Evolutionary conservation across 1,140 invertebrate species (phyloP), one percentile per base, ranked within the genome.

Genomic region (Pogonomyrmex barbatus): DNA sequence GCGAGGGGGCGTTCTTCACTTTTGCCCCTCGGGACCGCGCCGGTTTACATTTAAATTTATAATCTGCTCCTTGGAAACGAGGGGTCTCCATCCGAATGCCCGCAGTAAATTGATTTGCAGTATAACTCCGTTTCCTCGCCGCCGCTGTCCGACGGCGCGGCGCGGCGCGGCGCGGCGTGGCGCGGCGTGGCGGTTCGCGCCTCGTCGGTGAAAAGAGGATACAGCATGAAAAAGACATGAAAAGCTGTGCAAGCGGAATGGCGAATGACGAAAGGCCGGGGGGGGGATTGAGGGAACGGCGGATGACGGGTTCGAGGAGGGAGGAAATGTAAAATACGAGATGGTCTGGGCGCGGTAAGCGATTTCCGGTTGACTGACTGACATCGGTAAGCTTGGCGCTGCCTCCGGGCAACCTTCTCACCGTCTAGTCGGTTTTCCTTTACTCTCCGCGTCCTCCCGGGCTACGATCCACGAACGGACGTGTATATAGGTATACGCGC

Each of bases 281-380:
- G 1, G 5, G 36, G 50, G 24, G 24, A 24, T 24, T 24, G 24
- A 2, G 30, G 67, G 30, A 39, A 56, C 54, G 33, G 50, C 45
- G 58, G 65, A 85, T 73, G 76, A 73, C 56, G 81, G 88, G 58
- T 14, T 76, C 54, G 45, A 71, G 63, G 17, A 68, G 50, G 71
- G 70, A 62, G 54, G 88, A 89, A 88, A 92, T 88, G 91, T 91
- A 91, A 92, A 93, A 90, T 93, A 90, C 86, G 90, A 89, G 85
- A 89, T 89, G 87, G 86, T 91, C 78, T 89, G 87, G 54, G 85
- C 86, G 75, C 88, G 85, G 89, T 94, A 94, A 94, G 92, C 92
- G 93, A 94, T 93, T 94, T 94, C 89, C 92, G 90, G 91, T 91
- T 92, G 92, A 93, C 92, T 93, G 92, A 90, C 90, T 93, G 92